Conservation (phyloP, 2,888 invertebrate species). For the Luffia ferchaultella region DNA sequence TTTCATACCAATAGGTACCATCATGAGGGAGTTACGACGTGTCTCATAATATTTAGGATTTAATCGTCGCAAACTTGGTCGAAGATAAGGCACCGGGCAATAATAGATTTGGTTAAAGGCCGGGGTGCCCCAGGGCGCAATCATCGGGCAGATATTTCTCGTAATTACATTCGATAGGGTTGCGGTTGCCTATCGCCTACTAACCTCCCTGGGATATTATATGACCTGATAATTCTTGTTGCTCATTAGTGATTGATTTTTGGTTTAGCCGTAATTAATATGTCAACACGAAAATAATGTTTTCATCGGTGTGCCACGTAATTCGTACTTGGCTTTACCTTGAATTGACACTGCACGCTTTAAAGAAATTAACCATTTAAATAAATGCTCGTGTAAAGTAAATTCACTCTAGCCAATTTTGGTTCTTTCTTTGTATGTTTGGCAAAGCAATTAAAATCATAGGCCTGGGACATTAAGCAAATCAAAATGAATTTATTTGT, state of each 20-base stretch:
- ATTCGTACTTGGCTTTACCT: too few species aligned
- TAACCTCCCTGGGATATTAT: background rate
- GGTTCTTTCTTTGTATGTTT: too few species aligned
- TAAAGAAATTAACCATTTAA: too few species aligned
- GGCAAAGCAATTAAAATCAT: too few species aligned
- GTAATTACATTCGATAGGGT: constrained; percentile 20
- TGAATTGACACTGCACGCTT: too few species aligned
- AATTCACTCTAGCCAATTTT: too few species aligned
- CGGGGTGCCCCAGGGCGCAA: constrained; percentile 38
- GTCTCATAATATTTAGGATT: constrained; percentile 1
- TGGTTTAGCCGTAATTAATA: background rate
- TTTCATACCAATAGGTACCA: background rate
- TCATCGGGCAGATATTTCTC: constrained; percentile 49
- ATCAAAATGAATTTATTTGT: too few species aligned
- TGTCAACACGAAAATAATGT: too few species aligned
- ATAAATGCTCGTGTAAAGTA: too few species aligned
- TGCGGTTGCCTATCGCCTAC: background rate
- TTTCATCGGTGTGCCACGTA: too few species aligned
- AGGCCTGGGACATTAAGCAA: too few species aligned
- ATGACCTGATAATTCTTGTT: background rate
- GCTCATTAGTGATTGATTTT: background rate
- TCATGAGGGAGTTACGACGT: background rate
- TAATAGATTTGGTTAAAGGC: constrained; percentile 43
- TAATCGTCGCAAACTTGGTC: background rate
- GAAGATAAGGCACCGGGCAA: constrained; percentile 13